Evolutionary conservation across 2,797 vertebrate species (phyloP).

Genomic region (Phataginus tricuspis): DNA sequence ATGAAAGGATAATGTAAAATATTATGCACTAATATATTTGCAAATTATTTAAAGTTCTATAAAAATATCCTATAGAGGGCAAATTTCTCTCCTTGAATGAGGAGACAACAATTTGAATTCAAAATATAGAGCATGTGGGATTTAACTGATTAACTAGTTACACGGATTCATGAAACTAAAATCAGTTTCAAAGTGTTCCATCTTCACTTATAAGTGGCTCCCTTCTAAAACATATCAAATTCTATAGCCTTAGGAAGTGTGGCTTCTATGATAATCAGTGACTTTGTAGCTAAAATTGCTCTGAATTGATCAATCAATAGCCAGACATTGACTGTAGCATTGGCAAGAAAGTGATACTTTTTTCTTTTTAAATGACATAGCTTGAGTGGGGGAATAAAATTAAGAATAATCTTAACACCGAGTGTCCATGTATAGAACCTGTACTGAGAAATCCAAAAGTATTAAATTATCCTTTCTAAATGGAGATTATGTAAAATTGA

Average conservation of each 20-base stretch:
- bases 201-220: background rate
- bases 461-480: constrained; percentile 9
- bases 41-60: background rate
- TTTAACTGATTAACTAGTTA: constrained; percentile 27
- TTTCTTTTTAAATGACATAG: constrained; percentile 8
- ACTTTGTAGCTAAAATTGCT: constrained; percentile 39
- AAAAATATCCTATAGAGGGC: background rate
- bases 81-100: background rate
- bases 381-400: background rate
- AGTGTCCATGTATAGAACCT: constrained; percentile 17
- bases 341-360: background rate
- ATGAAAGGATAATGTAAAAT: background rate
- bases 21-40: background rate
- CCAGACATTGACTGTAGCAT: background rate
- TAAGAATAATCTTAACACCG: background rate
- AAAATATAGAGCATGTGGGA: background rate
- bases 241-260: background rate
- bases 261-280: background rate
- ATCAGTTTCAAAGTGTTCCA: background rate
- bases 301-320: background rate
- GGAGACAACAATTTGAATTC: background rate
- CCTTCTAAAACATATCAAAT: background rate
- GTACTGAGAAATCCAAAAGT: constrained; percentile 31
- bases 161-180: constrained; percentile 37
- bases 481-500: background rate